Conservation (phyloP, 2,888 invertebrate genomes). For the Maniola hyperantus region DNA sequence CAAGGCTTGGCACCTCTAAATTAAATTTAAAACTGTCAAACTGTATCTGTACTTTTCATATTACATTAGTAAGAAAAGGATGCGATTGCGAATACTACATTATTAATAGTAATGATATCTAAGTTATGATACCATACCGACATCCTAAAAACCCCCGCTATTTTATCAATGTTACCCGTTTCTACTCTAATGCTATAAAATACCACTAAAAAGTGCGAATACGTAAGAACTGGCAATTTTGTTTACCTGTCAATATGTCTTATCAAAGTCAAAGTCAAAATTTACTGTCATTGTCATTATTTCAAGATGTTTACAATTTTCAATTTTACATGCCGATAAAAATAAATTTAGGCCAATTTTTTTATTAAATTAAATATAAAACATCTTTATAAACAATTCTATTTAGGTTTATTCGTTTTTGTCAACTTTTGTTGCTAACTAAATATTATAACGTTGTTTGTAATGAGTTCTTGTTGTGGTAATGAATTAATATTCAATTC, state of each 20-base stretch:
- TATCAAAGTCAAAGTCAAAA: conserved; percentile 1
- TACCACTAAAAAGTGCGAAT: not conserved
- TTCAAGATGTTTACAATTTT: conserved; percentile 65
- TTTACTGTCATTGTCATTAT: conserved; percentile 46
- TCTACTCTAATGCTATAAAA: no score
- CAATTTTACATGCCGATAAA: conserved; percentile 56
- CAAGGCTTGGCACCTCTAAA: no score
- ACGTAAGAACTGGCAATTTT: conserved; percentile 17
- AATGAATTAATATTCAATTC: conserved; percentile 71
- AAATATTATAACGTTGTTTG: conserved; percentile 50
- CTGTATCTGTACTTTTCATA: no score
- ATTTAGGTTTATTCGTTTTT: conserved; percentile 30
- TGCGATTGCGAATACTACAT: no score
- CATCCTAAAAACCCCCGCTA: no score
- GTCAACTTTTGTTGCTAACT: conserved; percentile 40
- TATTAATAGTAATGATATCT: no score
- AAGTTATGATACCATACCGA: no score
- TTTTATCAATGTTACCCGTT: no score
- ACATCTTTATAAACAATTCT: conserved; percentile 19
- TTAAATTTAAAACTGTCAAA: no score
- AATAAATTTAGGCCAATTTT: conserved; percentile 66
- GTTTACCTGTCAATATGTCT: conserved; percentile 9
- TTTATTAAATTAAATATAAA: conserved; percentile 46
- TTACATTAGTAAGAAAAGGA: no score
- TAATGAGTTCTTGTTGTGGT: conserved; percentile 79